Evolutionary conservation across 2,797 vertebrate genomes (phyloP).

Genomic region (Platalea minor): DNA sequence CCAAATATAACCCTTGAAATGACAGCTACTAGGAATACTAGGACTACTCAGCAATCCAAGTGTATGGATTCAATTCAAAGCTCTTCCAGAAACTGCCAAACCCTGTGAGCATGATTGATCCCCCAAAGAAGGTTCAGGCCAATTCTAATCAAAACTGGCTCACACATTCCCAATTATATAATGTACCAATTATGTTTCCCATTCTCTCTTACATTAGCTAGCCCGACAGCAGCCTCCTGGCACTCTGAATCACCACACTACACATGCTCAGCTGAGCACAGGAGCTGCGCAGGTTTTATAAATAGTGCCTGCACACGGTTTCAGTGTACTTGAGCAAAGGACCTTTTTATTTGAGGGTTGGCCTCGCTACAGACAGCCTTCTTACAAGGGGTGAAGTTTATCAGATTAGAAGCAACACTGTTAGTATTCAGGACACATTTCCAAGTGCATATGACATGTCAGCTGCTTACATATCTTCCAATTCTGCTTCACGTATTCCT

Average conservation of each 20-base stretch:
- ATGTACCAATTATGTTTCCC: not conserved
- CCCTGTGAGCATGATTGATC: not conserved
- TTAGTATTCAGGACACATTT: constrained; percentile 45
- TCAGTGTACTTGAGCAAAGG: not conserved
- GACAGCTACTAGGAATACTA: not conserved
- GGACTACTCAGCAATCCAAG: not conserved
- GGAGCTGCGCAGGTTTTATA: not conserved
- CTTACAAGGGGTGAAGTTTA: constrained; percentile 16
- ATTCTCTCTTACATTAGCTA: not conserved
- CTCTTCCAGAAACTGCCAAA: not conserved
- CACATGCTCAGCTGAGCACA: not conserved
- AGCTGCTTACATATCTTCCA: constrained; percentile 53
- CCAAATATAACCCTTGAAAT: not conserved
- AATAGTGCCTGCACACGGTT: not conserved
- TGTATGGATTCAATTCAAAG: not conserved
- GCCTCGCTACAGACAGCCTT: not conserved
- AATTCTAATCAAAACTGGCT: not conserved
- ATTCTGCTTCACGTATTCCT: constrained; percentile 40
- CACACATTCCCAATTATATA: not conserved
- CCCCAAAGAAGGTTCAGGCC: not conserved
- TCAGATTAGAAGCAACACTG: constrained; percentile 18
- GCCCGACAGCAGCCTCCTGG: not conserved
- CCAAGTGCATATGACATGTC: constrained; percentile 55
- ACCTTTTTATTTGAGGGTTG: not conserved
- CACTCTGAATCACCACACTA: not conserved